Evolutionary conservation across 2,113 vertebrate genomes (phyloP).

Genomic region (Osmerus eperlanus): DNA sequence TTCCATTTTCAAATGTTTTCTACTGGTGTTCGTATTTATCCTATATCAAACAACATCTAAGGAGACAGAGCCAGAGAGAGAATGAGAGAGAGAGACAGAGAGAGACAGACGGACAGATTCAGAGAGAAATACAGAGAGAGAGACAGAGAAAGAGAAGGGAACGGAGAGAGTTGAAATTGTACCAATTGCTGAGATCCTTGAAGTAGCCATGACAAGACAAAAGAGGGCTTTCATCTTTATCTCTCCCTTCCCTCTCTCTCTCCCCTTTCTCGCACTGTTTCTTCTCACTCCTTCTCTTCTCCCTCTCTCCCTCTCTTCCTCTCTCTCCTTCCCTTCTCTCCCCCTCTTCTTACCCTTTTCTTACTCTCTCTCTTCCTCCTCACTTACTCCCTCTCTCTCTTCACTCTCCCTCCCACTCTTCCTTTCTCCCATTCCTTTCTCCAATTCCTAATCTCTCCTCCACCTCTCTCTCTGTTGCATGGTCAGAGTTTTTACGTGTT

Average conservation of each 20-base stretch:
- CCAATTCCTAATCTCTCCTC: no score
- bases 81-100: neutral
- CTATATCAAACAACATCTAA: slow-evolving; percentile 16
- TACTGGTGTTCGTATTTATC: neutral
- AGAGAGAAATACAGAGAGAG: neutral
- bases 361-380: no score
- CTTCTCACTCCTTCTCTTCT: no score
- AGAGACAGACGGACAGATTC: neutral
- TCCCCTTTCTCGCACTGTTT: no score
- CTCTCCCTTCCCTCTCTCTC: neutral
- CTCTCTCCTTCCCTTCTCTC: no score
- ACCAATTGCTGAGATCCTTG: neutral
- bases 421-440: no score
- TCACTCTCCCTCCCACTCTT: no score
- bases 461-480: no score
- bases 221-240: neutral
- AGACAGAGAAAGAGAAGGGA: neutral
- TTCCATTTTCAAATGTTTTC: neutral
- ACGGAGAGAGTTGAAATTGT: neutral
- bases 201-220: neutral
- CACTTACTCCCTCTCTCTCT: no score
- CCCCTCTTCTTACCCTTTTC: no score
- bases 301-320: no score
- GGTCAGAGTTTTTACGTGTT: no score
- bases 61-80: neutral